phyloP scores from a whole-genome alignment of 2,113 vertebrate genomes.

The Aldabrachelys gigantea region DNA sequence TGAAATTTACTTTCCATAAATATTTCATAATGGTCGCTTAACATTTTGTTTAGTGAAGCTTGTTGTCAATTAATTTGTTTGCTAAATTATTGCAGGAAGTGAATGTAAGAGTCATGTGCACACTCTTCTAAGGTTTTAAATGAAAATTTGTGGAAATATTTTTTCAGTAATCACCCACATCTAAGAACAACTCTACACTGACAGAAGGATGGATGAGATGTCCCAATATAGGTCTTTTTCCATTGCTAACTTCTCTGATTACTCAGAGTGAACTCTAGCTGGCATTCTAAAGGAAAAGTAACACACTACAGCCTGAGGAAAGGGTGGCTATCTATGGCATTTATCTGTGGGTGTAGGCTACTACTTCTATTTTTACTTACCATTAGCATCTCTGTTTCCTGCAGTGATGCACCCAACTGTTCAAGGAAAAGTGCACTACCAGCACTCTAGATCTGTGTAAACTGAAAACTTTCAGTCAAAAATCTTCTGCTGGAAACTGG shows the following conservation, averaged over 20 bases:
- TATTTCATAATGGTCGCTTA: background rate
- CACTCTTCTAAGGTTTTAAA: background rate
- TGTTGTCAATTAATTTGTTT: background rate
- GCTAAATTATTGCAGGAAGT: background rate
- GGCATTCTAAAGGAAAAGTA: background rate
- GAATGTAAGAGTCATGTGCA: background rate
- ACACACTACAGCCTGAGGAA: background rate
- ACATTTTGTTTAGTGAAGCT: background rate
- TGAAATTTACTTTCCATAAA: background rate
- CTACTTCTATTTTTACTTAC: background rate
- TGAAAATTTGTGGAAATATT: background rate
- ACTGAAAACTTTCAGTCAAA: constrained; percentile 27
- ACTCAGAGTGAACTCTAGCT: background rate
- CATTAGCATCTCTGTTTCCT: background rate
- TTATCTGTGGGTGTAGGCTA: background rate
- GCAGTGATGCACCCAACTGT: background rate
- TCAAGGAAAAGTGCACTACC: constrained; percentile 32
- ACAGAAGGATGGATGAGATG: background rate
- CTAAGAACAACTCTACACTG: background rate
- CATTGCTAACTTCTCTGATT: background rate
- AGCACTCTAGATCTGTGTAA: constrained; percentile 43
- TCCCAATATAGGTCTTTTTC: background rate
- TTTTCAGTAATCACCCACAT: background rate
- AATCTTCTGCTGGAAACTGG: background rate
- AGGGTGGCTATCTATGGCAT: background rate